A percentile compares a stretch with the other conserved stretches of the same genome.
phyloP scores from a whole-genome alignment of 2,113 vertebrate genomes.

The Phaethornis superciliosus region DNA sequence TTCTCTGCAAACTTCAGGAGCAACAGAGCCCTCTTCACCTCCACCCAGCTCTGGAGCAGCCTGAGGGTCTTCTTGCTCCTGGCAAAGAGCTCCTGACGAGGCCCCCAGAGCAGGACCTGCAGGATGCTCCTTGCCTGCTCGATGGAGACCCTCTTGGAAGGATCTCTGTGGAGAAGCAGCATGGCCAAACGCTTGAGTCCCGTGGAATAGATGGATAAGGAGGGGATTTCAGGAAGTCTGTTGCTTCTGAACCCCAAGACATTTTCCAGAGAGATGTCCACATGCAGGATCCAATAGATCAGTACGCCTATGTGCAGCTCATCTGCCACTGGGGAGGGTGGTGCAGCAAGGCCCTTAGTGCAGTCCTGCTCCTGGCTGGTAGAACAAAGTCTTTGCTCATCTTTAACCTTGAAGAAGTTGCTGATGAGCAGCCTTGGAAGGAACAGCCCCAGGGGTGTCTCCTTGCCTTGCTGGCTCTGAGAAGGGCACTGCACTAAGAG shows the following conservation, averaged over 20 bases:
- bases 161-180: slow-evolving; percentile 64
- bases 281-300: slow-evolving; percentile 71
- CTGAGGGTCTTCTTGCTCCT: background rate
- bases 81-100: slow-evolving; percentile 61
- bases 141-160: slow-evolving; percentile 40
- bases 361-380: background rate
- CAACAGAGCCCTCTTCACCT: slow-evolving; percentile 76
- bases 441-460: background rate
- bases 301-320: slow-evolving; percentile 70
- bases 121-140: slow-evolving; percentile 60
- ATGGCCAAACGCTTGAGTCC: slow-evolving; percentile 69
- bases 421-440: slow-evolving; percentile 77
- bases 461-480: background rate
- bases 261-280: slow-evolving; percentile 24
- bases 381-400: background rate
- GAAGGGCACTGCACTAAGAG: slow-evolving; percentile 64
- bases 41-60: slow-evolving; percentile 67
- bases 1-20: slow-evolving; percentile 79
- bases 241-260: background rate
- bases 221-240: slow-evolving; percentile 8
- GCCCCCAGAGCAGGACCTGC: slow-evolving; percentile 87
- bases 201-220: slow-evolving; percentile 45
- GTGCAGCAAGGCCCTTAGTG: background rate
- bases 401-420: slow-evolving; percentile 29
- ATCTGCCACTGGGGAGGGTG: background rate